Evolutionary conservation across 2,888 invertebrate species (phyloP).

Genomic region (Coelopa pilipes): DNA sequence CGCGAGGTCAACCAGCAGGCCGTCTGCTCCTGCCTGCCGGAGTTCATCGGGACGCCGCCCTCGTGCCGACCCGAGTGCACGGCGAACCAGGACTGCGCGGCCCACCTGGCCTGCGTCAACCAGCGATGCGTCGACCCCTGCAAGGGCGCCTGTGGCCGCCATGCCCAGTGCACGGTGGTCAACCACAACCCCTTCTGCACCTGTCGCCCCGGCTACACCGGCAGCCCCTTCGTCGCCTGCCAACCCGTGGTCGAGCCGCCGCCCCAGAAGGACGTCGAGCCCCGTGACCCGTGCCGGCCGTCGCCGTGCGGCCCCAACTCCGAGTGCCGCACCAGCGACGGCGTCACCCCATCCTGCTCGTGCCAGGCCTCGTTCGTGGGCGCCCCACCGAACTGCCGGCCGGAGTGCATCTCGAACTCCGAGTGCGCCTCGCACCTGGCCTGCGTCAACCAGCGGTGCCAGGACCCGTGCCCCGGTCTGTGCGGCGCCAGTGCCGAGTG

Average conservation of each 20-base stretch:
- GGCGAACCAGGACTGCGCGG: slow-evolving; percentile 75
- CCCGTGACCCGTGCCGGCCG: slow-evolving; percentile 73
- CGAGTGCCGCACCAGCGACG: slow-evolving; percentile 72
- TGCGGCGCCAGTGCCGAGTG: slow-evolving; percentile 81
- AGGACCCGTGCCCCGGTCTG: slow-evolving; percentile 77
- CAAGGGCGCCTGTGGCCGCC: slow-evolving; percentile 73
- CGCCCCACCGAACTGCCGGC: slow-evolving; percentile 78
- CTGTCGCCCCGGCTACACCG: slow-evolving; percentile 75
- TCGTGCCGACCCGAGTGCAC: slow-evolving; percentile 80
- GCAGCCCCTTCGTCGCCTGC: slow-evolving; percentile 82
- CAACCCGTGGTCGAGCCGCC: slow-evolving; percentile 69
- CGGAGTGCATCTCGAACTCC: slow-evolving; percentile 78
- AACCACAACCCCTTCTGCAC: slow-evolving; percentile 81
- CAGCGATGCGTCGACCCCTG: slow-evolving; percentile 79
- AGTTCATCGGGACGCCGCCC: slow-evolving; percentile 77
- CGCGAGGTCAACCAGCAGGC: slow-evolving; percentile 77
- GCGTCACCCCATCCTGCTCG: slow-evolving; percentile 77
- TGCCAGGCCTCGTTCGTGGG: slow-evolving; percentile 78
- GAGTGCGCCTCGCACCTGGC: slow-evolving; percentile 78
- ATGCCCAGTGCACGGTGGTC: slow-evolving; percentile 73
- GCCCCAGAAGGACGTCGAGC: slow-evolving; percentile 55
- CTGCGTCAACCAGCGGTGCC: slow-evolving; percentile 79
- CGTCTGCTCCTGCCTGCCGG: slow-evolving; percentile 76
- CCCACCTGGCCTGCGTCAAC: slow-evolving; percentile 75
- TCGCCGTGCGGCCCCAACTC: slow-evolving; percentile 81